Conservation (phyloP, 2,113 vertebrate species). For the zebrafish (Danio rerio) region DNA sequence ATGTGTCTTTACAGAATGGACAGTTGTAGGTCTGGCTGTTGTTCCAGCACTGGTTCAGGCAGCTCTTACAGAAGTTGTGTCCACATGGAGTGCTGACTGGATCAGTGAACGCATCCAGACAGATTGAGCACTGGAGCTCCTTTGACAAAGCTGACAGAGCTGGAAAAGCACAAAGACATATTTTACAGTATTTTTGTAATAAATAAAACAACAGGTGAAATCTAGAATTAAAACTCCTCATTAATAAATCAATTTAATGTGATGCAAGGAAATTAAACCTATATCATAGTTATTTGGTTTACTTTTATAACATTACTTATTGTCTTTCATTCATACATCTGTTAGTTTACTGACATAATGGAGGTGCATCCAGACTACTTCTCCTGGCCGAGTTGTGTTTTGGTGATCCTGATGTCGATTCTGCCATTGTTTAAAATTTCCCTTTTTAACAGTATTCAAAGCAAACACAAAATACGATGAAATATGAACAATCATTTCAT, state of each 20-base stretch:
- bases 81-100: no score
- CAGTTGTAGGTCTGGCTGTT: neutral
- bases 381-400: neutral
- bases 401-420: neutral
- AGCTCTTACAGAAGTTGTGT: no score
- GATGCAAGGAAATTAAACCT: neutral
- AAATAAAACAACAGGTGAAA: neutral
- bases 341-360: neutral
- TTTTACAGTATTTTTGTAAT: no score
- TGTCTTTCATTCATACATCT: neutral
- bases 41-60: neutral
- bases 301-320: no score
- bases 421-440: neutral
- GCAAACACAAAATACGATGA: no score
- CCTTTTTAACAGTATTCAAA: neutral
- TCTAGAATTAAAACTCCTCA: neutral
- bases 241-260: neutral
- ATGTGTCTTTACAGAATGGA: neutral
- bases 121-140: constrained; percentile 10
- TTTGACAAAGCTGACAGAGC: neutral
- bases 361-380: neutral
- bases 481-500: no score
- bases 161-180: neutral
- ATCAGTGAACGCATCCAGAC: neutral
- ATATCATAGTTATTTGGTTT: neutral